Conservation (phyloP, 1,140 invertebrate species). For the Diachasma alloeum region DNA sequence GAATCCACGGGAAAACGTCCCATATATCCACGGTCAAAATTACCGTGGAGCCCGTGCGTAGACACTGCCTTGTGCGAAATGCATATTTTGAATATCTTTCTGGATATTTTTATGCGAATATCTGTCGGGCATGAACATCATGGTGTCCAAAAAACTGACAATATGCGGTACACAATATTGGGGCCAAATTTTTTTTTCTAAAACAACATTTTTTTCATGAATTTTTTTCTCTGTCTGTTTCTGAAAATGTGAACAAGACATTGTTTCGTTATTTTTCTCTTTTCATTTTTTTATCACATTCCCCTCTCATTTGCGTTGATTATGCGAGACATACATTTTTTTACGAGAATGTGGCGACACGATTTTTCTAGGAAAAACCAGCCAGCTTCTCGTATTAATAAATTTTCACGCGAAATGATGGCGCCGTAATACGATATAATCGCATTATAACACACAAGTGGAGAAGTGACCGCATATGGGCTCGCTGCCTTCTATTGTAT, state of each 20-base stretch:
- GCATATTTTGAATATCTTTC: too few species aligned
- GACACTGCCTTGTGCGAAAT: too few species aligned
- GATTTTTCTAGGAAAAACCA: background rate
- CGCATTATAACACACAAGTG: background rate
- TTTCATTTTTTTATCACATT: background rate
- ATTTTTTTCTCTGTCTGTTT: too few species aligned
- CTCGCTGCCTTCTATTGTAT: background rate
- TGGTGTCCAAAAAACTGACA: too few species aligned
- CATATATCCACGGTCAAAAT: too few species aligned
- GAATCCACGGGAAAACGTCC: too few species aligned
- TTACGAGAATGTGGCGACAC: background rate
- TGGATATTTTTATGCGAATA: too few species aligned
- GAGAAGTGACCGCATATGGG: background rate
- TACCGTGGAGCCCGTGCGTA: too few species aligned
- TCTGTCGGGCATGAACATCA: too few species aligned
- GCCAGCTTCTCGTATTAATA: background rate
- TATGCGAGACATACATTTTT: background rate
- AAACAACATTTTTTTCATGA: background rate
- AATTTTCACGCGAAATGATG: background rate
- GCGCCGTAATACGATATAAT: slow-evolving; percentile 11
- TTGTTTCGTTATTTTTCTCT: too few species aligned
- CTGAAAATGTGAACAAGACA: too few species aligned
- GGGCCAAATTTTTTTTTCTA: background rate
- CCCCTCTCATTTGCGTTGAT: background rate
- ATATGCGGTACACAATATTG: too few species aligned